Conservation (phyloP, 2,888 invertebrate genomes). For the Strigamia maritima region DNA sequence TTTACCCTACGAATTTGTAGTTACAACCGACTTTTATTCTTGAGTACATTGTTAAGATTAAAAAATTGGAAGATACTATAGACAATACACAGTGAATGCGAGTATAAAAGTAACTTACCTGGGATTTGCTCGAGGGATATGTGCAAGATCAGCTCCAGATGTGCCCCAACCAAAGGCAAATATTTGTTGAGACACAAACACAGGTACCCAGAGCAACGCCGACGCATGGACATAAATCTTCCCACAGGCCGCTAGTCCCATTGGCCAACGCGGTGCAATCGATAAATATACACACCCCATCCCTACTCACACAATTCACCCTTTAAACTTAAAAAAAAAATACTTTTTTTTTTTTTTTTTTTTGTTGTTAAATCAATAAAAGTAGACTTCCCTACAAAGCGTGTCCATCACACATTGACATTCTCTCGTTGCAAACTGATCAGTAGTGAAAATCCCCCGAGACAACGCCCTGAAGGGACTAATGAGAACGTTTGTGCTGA, state of each 20-base stretch:
- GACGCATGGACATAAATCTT: constrained; percentile 4
- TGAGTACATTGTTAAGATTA: no score
- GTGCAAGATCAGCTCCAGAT: neutral
- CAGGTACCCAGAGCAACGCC: constrained; percentile 15
- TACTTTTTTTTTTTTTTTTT: neutral
- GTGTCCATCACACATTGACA: neutral
- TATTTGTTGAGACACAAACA: constrained; percentile 20
- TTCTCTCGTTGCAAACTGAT: neutral
- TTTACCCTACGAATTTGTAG: no score
- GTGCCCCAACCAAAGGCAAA: neutral
- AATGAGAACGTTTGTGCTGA: constrained; percentile 5
- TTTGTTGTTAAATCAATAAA: neutral
- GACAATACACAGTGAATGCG: neutral
- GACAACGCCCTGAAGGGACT: neutral
- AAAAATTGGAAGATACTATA: no score
- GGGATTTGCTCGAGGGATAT: neutral
- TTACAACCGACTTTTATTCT: no score
- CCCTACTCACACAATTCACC: neutral
- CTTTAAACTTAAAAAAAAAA: neutral
- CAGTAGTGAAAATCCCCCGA: neutral
- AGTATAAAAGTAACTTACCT: neutral
- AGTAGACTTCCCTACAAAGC: neutral
- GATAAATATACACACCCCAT: neutral
- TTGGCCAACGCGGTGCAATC: neutral
- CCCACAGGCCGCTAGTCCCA: neutral